Percentiles rank a stretch among this genome's conserved stretches.
phyloP scores from a whole-genome alignment of 2,888 invertebrate species.

The Trichogramma dendrolimi region DNA sequence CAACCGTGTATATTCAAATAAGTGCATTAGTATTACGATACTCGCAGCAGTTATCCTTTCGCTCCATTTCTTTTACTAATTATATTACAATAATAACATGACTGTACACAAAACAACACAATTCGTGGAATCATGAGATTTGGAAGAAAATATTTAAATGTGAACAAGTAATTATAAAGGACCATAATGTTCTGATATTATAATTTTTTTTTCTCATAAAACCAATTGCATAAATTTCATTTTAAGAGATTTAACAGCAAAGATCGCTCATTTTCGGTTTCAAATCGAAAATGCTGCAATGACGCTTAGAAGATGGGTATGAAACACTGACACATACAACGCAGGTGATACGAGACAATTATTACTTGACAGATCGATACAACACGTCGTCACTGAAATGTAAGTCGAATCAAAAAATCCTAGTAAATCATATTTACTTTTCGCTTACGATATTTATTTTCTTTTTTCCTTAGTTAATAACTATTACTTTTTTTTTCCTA shows the following conservation, averaged over 20 bases:
- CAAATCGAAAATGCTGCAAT: conserved; percentile 51
- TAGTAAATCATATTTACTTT: conserved; percentile 23
- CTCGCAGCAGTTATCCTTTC: too few relatives aligned
- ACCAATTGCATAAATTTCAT: conserved; percentile 51
- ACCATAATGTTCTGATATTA: conserved; percentile 8
- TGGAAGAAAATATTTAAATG: conserved; percentile 19
- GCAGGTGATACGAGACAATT: conserved; percentile 51
- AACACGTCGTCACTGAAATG: conserved; percentile 34
- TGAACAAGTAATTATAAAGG: conserved; percentile 21
- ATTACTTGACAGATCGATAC: conserved; percentile 44
- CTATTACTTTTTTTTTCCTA: conserved; percentile 14
- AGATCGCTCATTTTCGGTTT: conserved; percentile 38
- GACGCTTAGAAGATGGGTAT: conserved; percentile 42
- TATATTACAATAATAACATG: conserved; percentile 19
- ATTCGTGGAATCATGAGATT: conserved; percentile 11
- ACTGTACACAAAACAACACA: conserved; percentile 19
- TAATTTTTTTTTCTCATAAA: conserved; percentile 34
- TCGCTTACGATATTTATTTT: conserved; percentile 17
- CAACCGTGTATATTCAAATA: conserved; percentile 14
- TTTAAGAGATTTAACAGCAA: conserved; percentile 50
- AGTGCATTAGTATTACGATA: too few relatives aligned
- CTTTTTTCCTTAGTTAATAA: conserved; percentile 15
- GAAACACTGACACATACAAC: conserved; percentile 53
- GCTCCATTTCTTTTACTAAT: conserved; percentile 4
- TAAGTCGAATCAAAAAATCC: conserved; percentile 25